Evolutionary conservation across 30 jellyfish, hydroid and myxozoan genomes (phyloP).

Genomic region (Hydractinia symbiolongicarpus): DNA sequence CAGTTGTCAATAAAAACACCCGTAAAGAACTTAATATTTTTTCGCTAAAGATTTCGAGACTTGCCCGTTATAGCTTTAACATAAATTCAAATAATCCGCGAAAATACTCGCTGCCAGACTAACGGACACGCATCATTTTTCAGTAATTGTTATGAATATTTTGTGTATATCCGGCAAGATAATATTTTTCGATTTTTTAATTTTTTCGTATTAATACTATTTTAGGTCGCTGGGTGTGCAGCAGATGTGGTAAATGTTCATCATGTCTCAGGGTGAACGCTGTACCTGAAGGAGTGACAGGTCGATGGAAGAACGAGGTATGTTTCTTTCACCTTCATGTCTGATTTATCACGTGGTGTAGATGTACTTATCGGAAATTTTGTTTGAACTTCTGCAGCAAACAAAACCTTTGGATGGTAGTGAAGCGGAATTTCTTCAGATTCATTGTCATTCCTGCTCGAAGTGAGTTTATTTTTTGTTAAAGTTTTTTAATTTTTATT

Average conservation of each 20-base stretch:
- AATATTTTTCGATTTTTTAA: too few relatives aligned
- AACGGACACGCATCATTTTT: too few relatives aligned
- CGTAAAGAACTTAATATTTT: too few relatives aligned
- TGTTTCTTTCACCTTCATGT: neutral
- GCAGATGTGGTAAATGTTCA: slow-evolving; percentile 92
- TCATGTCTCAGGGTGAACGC: slow-evolving; percentile 73
- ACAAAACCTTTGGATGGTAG: slow-evolving; percentile 70
- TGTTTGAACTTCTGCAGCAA: slow-evolving; percentile 27
- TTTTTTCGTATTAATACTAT: too few relatives aligned
- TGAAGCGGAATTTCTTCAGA: slow-evolving; percentile 67
- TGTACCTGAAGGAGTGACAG: slow-evolving; percentile 75
- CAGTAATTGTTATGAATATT: too few relatives aligned
- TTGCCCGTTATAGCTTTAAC: too few relatives aligned
- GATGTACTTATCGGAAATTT: neutral
- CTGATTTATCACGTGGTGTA: neutral
- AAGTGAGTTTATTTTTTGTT: slow-evolving; percentile 34
- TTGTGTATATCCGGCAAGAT: too few relatives aligned
- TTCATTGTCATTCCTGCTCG: slow-evolving; percentile 75
- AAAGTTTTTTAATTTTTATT: too few relatives aligned
- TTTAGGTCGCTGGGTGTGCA: slow-evolving; percentile 96
- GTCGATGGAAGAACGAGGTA: slow-evolving; percentile 94
- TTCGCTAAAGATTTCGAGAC: too few relatives aligned
- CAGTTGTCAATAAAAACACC: too few relatives aligned
- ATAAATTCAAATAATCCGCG: too few relatives aligned
- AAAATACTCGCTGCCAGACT: too few relatives aligned